These are phyloP conservation scores for Drosophila bipectinata DNA, from an alignment of 1,140 invertebrate species.

Conservation along the genomic window DNA sequence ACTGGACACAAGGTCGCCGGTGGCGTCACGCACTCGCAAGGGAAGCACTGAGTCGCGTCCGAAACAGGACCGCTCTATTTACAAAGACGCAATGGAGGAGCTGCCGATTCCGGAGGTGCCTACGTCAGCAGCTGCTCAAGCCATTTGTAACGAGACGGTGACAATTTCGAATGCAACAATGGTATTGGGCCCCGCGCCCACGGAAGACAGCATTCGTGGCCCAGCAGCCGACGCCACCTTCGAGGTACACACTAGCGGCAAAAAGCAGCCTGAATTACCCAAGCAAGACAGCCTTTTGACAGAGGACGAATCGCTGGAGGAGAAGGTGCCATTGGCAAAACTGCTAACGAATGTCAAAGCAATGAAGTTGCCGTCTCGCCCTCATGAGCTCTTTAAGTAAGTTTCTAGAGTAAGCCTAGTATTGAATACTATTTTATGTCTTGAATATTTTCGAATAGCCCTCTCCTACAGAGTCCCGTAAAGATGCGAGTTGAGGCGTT, in stretches of 20 bases:
- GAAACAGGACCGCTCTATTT: constrained; percentile 61
- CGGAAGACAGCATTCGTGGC: constrained; percentile 33
- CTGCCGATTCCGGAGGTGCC: constrained; percentile 10
- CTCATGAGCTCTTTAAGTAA: constrained; percentile 81
- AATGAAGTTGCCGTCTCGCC: constrained; percentile 66
- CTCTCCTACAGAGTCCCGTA: constrained; percentile 86
- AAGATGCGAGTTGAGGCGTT: constrained; percentile 87
- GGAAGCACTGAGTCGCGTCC: constrained; percentile 38
- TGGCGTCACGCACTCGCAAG: constrained; percentile 66
- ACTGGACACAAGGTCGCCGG: constrained; percentile 50
- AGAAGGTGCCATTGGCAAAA: constrained; percentile 28
- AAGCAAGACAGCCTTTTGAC: constrained; percentile 67
- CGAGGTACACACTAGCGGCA: constrained; percentile 43
- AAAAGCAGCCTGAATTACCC: constrained; percentile 26
- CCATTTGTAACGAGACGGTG: constrained; percentile 43
- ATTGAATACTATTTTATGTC: background rate
- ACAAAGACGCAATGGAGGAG: constrained; percentile 74
- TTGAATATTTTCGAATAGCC: constrained; percentile 82
- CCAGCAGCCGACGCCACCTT: constrained; percentile 48
- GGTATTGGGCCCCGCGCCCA: constrained; percentile 46
- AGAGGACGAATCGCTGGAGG: constrained; percentile 73
- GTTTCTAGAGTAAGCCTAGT: background rate
- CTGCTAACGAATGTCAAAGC: constrained; percentile 42
- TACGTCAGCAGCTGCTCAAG: background rate
- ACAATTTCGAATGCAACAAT: constrained; percentile 29